Conservation (phyloP, 2,888 invertebrate species). For the Bellardia bayeri region DNA sequence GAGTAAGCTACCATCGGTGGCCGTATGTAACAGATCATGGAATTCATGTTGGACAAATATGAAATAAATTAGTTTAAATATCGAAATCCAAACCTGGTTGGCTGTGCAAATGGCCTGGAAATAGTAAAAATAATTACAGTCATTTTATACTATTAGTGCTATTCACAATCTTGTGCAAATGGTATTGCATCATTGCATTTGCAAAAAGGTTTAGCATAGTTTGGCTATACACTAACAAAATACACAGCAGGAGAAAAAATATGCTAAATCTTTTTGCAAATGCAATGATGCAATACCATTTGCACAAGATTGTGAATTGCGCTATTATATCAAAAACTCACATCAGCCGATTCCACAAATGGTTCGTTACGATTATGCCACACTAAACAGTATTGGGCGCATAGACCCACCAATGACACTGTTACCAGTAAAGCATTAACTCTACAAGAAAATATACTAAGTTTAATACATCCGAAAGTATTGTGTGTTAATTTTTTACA, state of each 20-base stretch:
- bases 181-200: no score
- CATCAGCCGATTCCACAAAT: slow-evolving; percentile 66
- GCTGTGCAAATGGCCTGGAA: slow-evolving; percentile 56
- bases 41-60: slow-evolving; percentile 61
- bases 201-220: no score
- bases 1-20: slow-evolving; percentile 41
- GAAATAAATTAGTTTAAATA: slow-evolving; percentile 65
- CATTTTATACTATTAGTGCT: no score
- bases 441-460: slow-evolving; percentile 19
- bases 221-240: no score
- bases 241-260: no score
- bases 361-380: slow-evolving; percentile 61
- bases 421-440: slow-evolving; percentile 50
- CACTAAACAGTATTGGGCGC: slow-evolving; percentile 63
- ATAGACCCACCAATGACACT: slow-evolving; percentile 53
- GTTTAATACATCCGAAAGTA: not conserved
- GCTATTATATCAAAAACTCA: slow-evolving; percentile 2
- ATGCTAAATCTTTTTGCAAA: no score
- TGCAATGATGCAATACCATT: no score
- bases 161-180: no score
- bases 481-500: slow-evolving; percentile 26
- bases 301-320: no score
- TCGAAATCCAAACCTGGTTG: slow-evolving; percentile 66
- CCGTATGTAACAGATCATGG: slow-evolving; percentile 47
- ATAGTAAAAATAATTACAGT: no score